Evolutionary conservation across 2,888 invertebrate genomes (phyloP), one percentile per base, ranked within the genome.

Genomic region (Oligia latruncula): DNA sequence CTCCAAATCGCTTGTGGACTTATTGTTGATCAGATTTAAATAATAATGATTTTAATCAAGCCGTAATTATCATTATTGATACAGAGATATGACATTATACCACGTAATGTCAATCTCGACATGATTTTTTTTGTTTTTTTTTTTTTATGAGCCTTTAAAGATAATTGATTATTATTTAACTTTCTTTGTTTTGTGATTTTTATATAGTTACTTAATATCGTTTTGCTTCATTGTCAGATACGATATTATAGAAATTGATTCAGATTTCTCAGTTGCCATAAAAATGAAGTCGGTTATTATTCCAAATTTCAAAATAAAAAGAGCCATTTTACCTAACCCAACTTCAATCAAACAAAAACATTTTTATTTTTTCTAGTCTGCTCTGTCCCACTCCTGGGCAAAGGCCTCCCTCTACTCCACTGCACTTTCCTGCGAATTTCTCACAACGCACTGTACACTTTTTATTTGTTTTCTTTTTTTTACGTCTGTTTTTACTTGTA

Each of bases 1-100:
- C 67, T 70, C 66, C 43, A 72, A 71, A 86, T 75, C 9, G 80
- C 86, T 75, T 17, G 80, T 82, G 68, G 82, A 81, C 76, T 82
- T 80, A 58, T 70, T 68, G 35, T 62, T 81, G 72, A 88, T 83
- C 78, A 66, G 76, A 75, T 84, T 71, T 67, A 80, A 86, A 85
- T 82, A 80, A 84, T 75, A 67, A 23, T 75, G 60, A 80, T 83
- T 11, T 82, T 40, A 76, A 79, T 85, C 73, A 77, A 77, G 75
- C 60, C 6, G 58, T 84, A 52, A 78, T 75, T 75, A 78, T 79
- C 78, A 80, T 83, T 85, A 77, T 74, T 77, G 77, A 77, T 74
- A 79, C 11, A 35, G n/a, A 62, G 71, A 78, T 78, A 72, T 66
- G 65, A 74, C 46, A 49, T 74, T 65, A 72, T 78, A 55, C 49